These are phyloP conservation scores for Poecilus cupreus DNA, from an alignment of 2,888 invertebrate genomes.

Conservation along the genomic window DNA sequence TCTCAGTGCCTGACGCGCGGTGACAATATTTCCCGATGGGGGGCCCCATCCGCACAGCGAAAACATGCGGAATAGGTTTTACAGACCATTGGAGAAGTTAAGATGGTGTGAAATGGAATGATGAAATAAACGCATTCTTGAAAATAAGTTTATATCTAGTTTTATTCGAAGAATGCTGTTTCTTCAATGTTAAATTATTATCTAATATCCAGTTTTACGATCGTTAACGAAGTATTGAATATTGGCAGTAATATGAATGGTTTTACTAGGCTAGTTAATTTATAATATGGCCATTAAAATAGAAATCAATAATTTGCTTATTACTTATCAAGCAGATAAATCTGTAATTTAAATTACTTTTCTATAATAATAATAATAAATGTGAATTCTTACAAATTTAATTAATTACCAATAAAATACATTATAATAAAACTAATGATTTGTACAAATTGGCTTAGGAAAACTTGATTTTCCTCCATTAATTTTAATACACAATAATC, in stretches of 20 bases:
- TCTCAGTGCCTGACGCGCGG: slow-evolving; percentile 16
- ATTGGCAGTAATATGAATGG: background rate
- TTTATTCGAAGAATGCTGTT: background rate
- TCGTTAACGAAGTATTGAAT: background rate
- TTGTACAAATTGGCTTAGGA: too few relatives aligned
- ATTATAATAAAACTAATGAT: too few relatives aligned
- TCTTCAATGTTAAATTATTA: background rate
- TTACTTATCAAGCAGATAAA: background rate
- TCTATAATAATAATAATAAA: too few relatives aligned
- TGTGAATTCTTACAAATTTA: too few relatives aligned
- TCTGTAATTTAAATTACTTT: background rate
- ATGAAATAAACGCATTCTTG: background rate
- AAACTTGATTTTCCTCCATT: too few relatives aligned
- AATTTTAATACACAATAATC: too few relatives aligned
- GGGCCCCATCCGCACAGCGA: slow-evolving; percentile 5
- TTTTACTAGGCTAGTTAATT: background rate
- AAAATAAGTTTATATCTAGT: background rate
- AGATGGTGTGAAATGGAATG: background rate
- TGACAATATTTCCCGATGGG: slow-evolving; percentile 43
- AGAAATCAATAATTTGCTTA: background rate
- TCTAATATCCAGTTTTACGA: background rate
- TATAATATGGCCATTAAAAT: background rate
- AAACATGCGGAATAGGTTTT: background rate
- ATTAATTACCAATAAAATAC: too few relatives aligned
- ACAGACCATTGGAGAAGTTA: background rate